Conservation (phyloP, 1,140 invertebrate genomes). For the Neotoxoptera formosana region DNA sequence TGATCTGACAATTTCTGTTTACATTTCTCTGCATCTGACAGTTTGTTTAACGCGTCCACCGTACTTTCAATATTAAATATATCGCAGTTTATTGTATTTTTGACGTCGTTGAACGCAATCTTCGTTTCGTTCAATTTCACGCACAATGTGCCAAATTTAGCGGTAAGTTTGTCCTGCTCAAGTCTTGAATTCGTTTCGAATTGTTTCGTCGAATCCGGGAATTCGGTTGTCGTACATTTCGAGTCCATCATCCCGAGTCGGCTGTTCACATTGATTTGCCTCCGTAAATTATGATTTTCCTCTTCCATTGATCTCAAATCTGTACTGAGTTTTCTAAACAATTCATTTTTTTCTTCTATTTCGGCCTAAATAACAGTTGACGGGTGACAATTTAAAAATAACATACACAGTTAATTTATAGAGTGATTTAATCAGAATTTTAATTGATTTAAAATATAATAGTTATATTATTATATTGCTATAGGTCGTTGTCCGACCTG, state of each 20-base stretch:
- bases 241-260: background rate
- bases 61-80: background rate
- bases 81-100: background rate
- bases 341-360: background rate
- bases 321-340: background rate
- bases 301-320: slow-evolving; percentile 15
- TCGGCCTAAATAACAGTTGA: background rate
- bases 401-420: no score
- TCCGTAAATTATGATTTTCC: background rate
- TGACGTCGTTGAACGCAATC: background rate
- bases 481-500: no score
- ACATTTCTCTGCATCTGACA: background rate
- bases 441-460: no score
- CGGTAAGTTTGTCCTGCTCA: background rate
- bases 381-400: background rate
- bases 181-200: background rate
- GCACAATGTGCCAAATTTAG: background rate
- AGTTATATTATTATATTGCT: no score
- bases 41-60: background rate
- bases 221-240: background rate
- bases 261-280: background rate
- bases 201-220: background rate
- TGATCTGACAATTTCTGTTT: background rate
- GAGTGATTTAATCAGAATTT: no score
- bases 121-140: background rate